Evolutionary conservation across 2,113 vertebrate species (phyloP), one percentile per base, ranked within the genome.

Genomic region (Gnathonemus echidnorhynchus): DNA sequence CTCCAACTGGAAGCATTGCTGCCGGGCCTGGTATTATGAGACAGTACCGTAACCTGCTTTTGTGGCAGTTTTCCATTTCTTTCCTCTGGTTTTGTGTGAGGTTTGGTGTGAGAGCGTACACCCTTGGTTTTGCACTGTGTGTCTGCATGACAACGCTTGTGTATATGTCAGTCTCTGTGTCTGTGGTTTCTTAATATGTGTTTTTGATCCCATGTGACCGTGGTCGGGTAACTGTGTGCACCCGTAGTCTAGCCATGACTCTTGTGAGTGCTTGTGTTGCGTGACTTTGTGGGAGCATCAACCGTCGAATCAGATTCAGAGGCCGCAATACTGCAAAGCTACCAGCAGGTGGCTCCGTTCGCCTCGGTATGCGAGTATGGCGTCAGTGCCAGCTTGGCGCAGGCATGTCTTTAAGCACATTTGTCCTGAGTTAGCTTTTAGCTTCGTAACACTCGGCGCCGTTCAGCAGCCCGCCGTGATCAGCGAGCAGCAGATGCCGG

Each of bases 1-100:
- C n/a, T 21, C 48, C 94, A 93, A 90, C 90, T 17, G 95, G 93
- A 94, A 94, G 94, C 94, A 95, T 89, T 93, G 89, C 94, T 92
- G 92, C 92, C 93, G 94, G 92, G 91, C 84, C 21, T 45, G 87
- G 77, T 66, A 10, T 86, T 21, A 13, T 13, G 31, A 53, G 48
- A 35, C 3, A 90, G 87, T 77, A 88, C 77, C 52, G 58, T n/a
- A 85, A 85, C 53, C n/a, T 93, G 92, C 89, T 88, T 90, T n/a
- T 21, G 45, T 56, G 84, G 56, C 87, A 91, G 88, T 92, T 90
- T 93, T 53, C 84, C 85, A 85, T 90, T 88, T 80, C 89, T 90
- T 56, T 31, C 90, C n/a, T 45, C 31, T 90, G 46, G 74, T 24
- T 84, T 45, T 87, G n/a, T 89, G 50, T 89, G 50, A 88, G n/a